Percentiles rank a stretch among this genome's conserved stretches.
Evolutionary conservation across 2,797 vertebrate species (phyloP).

Genomic region (Catostomus latipinnis): DNA sequence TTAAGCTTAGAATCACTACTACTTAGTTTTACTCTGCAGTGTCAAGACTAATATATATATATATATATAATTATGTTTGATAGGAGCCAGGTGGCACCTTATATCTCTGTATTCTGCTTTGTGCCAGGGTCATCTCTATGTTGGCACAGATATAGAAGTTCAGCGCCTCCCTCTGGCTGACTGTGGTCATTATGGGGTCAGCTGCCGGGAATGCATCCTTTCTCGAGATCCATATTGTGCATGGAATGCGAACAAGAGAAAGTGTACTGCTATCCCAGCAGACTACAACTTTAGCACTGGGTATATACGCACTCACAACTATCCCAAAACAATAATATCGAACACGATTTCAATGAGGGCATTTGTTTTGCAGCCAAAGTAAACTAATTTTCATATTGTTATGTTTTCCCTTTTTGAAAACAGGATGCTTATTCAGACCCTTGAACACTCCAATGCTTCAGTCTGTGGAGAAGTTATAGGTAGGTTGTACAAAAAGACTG

Average conservation of each 20-base stretch:
- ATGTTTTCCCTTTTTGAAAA: slow-evolving; percentile 49
- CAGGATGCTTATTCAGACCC: slow-evolving; percentile 78
- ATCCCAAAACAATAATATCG: slow-evolving; percentile 30
- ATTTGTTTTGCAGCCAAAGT: slow-evolving; percentile 13
- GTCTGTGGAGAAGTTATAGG: slow-evolving; percentile 78
- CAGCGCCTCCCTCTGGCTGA: slow-evolving; percentile 81
- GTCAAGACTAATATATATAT: too few relatives aligned
- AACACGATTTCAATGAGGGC: slow-evolving; percentile 29
- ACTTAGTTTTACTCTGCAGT: neutral
- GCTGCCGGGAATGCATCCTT: slow-evolving; percentile 80
- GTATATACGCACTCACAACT: slow-evolving; percentile 48
- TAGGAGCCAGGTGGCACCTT: neutral
- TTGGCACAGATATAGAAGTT: slow-evolving; percentile 79
- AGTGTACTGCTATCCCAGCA: slow-evolving; percentile 74
- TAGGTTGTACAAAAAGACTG: slow-evolving; percentile 60
- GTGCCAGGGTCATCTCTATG: slow-evolving; percentile 79
- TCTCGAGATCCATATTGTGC: slow-evolving; percentile 80
- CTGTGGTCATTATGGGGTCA: slow-evolving; percentile 81
- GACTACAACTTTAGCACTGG: slow-evolving; percentile 73
- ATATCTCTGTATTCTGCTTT: slow-evolving; percentile 24
- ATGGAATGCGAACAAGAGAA: slow-evolving; percentile 76
- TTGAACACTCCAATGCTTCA: slow-evolving; percentile 79
- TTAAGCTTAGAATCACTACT: neutral
- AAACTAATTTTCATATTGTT: neutral
- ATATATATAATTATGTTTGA: neutral